Conservation (phyloP, 2,888 invertebrate species). For the Sarcophaga rosellei region DNA sequence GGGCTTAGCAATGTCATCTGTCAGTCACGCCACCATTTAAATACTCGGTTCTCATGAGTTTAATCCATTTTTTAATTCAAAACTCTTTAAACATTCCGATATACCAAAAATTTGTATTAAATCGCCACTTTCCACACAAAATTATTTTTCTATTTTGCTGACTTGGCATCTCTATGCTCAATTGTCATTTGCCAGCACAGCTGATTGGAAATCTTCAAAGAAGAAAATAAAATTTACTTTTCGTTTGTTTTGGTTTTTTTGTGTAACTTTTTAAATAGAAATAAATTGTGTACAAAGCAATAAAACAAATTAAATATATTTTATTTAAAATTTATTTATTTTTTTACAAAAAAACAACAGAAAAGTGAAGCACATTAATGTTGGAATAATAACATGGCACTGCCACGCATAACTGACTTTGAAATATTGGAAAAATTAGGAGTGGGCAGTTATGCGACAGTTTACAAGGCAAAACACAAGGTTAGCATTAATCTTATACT, state of each 20-base stretch:
- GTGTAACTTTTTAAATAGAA: conserved; percentile 34
- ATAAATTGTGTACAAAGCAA: conserved; percentile 10
- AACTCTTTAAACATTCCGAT: too few species aligned
- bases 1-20: too few species aligned
- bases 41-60: too few species aligned
- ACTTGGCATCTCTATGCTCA: background rate
- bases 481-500: conserved; percentile 67
- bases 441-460: conserved; percentile 91
- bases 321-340: background rate
- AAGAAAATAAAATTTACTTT: conserved; percentile 25
- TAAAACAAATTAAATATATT: background rate
- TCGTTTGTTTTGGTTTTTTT: conserved; percentile 58
- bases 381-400: conserved; percentile 72
- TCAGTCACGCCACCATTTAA: too few species aligned
- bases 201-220: conserved; percentile 8
- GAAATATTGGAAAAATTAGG: conserved; percentile 89
- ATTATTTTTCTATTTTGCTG: background rate
- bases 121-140: background rate
- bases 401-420: conserved; percentile 84
- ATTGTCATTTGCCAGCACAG: conserved; percentile 30
- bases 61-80: too few species aligned
- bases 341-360: conserved; percentile 1
- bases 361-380: conserved; percentile 14
- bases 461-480: conserved; percentile 87
- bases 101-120: too few species aligned